A percentile compares a stretch with the other conserved stretches of the same genome.
These are phyloP conservation scores for Solea senegalensis DNA, from an alignment of 2,113 vertebrate species.

Conservation along the genomic window DNA sequence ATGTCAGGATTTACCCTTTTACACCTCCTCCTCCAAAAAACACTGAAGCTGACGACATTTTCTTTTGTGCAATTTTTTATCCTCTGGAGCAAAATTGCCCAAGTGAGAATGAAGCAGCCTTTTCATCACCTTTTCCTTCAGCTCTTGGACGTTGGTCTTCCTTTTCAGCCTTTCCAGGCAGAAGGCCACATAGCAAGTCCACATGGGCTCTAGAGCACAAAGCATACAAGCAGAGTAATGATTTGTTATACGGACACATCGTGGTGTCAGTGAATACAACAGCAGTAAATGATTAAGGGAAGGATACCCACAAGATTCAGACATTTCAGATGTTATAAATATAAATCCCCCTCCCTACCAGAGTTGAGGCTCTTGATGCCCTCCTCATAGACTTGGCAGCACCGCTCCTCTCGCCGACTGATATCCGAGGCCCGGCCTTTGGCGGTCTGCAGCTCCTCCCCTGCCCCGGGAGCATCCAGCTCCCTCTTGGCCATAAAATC, in stretches of 20 bases:
- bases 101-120: not conserved
- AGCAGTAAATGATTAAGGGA: not conserved
- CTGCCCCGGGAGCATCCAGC: constrained; percentile 76
- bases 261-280: not conserved
- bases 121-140: constrained; percentile 85
- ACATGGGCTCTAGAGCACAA: constrained; percentile 87
- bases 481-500: constrained; percentile 91
- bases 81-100: not conserved
- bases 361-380: constrained; percentile 84
- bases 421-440: constrained; percentile 83
- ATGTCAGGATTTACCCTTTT: not conserved
- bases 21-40: not conserved
- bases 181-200: constrained; percentile 90
- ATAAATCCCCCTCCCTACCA: constrained; percentile 80
- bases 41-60: not conserved
- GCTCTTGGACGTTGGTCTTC: constrained; percentile 88
- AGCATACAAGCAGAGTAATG: not conserved
- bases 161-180: constrained; percentile 89
- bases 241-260: not conserved
- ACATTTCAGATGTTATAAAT: no score
- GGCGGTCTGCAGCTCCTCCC: constrained; percentile 74
- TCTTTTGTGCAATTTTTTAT: not conserved
- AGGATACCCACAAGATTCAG: no score
- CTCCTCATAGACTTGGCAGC: constrained; percentile 91
- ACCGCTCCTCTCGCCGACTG: constrained; percentile 84